Conservation (phyloP, 2,888 invertebrate species). For the Pteria penguin region DNA sequence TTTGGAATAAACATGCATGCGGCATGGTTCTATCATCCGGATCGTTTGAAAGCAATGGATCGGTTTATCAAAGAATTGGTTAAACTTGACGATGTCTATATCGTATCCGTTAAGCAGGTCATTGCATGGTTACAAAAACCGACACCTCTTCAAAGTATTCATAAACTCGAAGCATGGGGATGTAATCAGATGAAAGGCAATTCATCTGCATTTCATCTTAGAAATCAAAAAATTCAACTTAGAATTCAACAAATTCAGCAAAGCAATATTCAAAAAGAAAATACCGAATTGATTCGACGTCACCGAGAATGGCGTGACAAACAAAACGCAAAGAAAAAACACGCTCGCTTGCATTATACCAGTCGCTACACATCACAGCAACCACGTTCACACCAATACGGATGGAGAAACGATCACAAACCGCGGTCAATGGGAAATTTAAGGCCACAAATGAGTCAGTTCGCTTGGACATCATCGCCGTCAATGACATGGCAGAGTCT, state of each 20-base stretch:
- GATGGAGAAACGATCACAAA: background rate
- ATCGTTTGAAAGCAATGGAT: constrained; percentile 71
- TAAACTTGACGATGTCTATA: constrained; percentile 71
- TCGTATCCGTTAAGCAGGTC: constrained; percentile 68
- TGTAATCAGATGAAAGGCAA: constrained; percentile 42
- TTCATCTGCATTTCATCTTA: constrained; percentile 22
- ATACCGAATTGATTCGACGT: background rate
- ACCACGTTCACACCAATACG: too few species aligned
- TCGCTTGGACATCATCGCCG: background rate
- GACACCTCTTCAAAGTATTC: constrained; percentile 56
- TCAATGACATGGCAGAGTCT: constrained; percentile 23
- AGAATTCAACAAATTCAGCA: constrained; percentile 3
- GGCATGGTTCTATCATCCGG: constrained; percentile 81
- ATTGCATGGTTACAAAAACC: constrained; percentile 72
- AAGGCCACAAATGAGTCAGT: background rate
- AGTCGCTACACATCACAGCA: background rate
- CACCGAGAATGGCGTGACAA: constrained; percentile 14
- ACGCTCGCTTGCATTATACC: background rate
- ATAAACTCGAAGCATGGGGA: constrained; percentile 68
- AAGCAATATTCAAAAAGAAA: constrained; percentile 5
- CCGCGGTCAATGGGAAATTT: background rate
- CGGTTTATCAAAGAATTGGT: constrained; percentile 68
- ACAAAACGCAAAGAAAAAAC: constrained; percentile 8
- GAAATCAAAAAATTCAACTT: constrained; percentile 24
- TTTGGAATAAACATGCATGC: constrained; percentile 91